Evolutionary conservation across 1,140 invertebrate species (phyloP), one percentile per base, ranked within the genome.

Genomic region (Chionoecetes opilio): DNA sequence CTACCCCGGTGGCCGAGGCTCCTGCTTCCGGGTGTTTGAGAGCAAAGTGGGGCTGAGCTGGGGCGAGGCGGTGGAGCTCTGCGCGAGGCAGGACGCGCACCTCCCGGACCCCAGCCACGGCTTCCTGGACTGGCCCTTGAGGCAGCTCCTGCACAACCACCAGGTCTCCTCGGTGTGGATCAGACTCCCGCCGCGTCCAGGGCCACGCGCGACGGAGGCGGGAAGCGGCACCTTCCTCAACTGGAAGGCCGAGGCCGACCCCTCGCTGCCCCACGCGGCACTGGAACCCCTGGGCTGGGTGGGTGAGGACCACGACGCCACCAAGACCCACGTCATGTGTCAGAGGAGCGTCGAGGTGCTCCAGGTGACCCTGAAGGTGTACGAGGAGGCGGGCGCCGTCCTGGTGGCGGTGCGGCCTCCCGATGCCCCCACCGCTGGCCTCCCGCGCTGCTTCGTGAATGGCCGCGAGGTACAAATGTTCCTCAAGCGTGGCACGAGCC

Each of bases 101-200:
- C 35, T 96, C 8, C 91, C 93, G 9, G 35, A 82, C 26, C 95
- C 95, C 2, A 82, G 17, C 29, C 11, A 53, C 26, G 95, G 95
- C 5, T 96, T 96, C 53, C 89, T 94, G 85, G 92, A 96, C 86
- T 96, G 93, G 93, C 82, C 92, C 11, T 93, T 84, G 35, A 89
- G 86, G 88, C 90, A 90, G 86, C 63, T 41, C 41, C 31, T 96
- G 8, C 31, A 32, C 34, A 84, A 63, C 35, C n/a, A 93, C 0
- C 17, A 32, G 0, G 35, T 82, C 8, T 29, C 31, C 11, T 35
- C 84, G 37, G 75, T 96, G 17, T 96, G 94, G 91, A 96, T 96
- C 90, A 88, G n/a, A 75, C 11, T 37, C 17, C 46, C 90, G 14
- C 11, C 0, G 29, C 34, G 0, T 11, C 21, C 5, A 29, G 29